Percentiles rank a stretch among this genome's conserved stretches.
Evolutionary conservation across 2,113 vertebrate genomes (phyloP).

Genomic region (Rhinoderma darwinii): DNA sequence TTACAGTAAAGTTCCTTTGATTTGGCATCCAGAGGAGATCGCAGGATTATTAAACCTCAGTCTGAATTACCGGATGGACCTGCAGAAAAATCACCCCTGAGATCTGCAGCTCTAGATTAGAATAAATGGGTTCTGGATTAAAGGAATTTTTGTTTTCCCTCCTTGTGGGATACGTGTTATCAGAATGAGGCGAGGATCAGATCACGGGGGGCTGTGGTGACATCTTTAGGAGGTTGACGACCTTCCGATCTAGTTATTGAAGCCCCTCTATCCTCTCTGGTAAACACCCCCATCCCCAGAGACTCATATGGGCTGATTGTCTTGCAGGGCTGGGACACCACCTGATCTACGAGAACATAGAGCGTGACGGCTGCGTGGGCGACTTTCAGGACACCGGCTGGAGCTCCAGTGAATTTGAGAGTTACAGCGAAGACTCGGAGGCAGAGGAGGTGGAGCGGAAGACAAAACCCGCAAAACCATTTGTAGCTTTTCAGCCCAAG

Average conservation of each 20-base stretch:
- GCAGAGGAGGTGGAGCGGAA: slow-evolving; percentile 73
- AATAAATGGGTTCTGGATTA: not conserved
- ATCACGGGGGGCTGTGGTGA: not conserved
- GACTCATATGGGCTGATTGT: not conserved
- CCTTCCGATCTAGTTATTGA: too few relatives aligned
- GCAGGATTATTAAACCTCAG: too few relatives aligned
- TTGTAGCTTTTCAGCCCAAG: slow-evolving; percentile 78
- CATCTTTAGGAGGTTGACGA: too few relatives aligned
- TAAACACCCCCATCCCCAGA: too few relatives aligned
- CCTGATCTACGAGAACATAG: slow-evolving; percentile 84
- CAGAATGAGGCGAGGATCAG: not conserved
- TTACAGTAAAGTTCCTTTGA: too few relatives aligned
- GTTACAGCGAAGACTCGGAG: slow-evolving; percentile 89
- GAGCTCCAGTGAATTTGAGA: slow-evolving; percentile 98
- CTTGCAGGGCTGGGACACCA: slow-evolving; percentile 65
- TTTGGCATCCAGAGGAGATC: too few relatives aligned
- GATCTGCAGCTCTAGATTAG: not conserved
- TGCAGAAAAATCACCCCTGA: too few relatives aligned
- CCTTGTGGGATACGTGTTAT: too few relatives aligned
- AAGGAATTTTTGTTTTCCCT: not conserved
- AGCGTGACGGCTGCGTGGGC: slow-evolving; percentile 63
- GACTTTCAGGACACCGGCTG: slow-evolving; percentile 78
- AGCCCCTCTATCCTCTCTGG: not conserved
- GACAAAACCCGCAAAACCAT: slow-evolving; percentile 66
- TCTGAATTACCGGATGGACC: not conserved